These are phyloP conservation scores for Ophonus ardosiacus DNA, from an alignment of 2,888 invertebrate species.

Conservation along the genomic window DNA sequence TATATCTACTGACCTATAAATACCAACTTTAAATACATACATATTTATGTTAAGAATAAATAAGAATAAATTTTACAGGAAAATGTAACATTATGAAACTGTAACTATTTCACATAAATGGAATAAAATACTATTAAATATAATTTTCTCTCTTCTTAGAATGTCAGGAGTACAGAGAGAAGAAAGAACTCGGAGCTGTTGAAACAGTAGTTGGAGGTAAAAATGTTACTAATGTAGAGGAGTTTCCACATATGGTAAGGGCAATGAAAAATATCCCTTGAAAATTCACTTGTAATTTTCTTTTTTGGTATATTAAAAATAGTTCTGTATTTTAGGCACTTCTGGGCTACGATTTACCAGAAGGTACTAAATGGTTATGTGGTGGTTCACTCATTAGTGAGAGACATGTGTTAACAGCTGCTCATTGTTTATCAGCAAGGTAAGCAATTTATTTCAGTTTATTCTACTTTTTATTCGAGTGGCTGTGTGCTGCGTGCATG, in stretches of 20 bases:
- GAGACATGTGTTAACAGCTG: conserved; percentile 81
- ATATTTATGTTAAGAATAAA: too few relatives aligned
- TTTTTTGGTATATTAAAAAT: neutral
- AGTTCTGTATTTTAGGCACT: conserved; percentile 58
- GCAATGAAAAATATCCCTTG: too few relatives aligned
- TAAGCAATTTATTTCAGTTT: neutral
- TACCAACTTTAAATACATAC: too few relatives aligned
- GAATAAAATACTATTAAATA: too few relatives aligned
- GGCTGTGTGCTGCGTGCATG: too few relatives aligned
- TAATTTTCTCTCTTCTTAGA: conserved; percentile 45
- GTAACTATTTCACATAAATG: too few relatives aligned
- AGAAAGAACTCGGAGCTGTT: too few relatives aligned
- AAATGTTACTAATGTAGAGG: neutral
- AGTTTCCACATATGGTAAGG: conserved; percentile 44
- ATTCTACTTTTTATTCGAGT: neutral
- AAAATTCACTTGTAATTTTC: too few relatives aligned
- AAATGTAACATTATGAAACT: too few relatives aligned
- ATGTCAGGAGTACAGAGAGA: neutral
- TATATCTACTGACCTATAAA: too few relatives aligned
- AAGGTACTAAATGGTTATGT: conserved; percentile 75
- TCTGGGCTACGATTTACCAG: conserved; percentile 51
- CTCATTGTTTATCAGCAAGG: conserved; percentile 77
- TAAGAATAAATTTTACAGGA: too few relatives aligned
- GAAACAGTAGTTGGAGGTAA: too few relatives aligned
- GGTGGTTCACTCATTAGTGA: conserved; percentile 82